These are phyloP conservation scores for Scomber colias DNA, from an alignment of 2,113 vertebrate species.

Conservation along the genomic window DNA sequence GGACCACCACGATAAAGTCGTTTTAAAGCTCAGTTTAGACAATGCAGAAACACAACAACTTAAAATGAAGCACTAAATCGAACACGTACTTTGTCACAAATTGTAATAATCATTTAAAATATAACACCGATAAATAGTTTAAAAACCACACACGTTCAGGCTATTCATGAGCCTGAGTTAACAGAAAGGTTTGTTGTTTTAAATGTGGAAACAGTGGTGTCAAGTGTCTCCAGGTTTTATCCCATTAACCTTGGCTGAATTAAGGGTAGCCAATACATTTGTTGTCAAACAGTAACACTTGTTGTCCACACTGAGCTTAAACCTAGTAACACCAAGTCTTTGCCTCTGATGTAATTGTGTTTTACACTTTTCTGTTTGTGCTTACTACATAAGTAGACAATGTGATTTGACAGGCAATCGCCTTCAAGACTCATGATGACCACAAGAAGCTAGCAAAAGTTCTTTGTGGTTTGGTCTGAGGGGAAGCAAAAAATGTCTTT, in stretches of 20 bases:
- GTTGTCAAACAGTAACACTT: background rate
- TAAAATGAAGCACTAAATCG: too few relatives aligned
- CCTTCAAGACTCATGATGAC: conserved; percentile 4
- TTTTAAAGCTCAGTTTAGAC: too few relatives aligned
- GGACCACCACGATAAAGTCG: too few relatives aligned
- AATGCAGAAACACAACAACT: too few relatives aligned
- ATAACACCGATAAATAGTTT: too few relatives aligned
- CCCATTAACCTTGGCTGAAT: background rate
- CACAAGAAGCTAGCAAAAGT: background rate
- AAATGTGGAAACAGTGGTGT: too few relatives aligned
- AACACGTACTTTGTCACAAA: too few relatives aligned
- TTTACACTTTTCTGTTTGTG: background rate
- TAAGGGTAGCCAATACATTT: background rate
- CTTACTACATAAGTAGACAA: background rate
- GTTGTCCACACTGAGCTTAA: background rate
- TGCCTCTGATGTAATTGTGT: background rate
- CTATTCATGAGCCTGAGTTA: too few relatives aligned
- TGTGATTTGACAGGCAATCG: background rate
- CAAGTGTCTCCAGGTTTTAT: background rate
- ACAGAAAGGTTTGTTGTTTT: too few relatives aligned
- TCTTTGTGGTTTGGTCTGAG: conserved; percentile 3
- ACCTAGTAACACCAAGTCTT: fast-evolving
- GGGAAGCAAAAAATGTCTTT: background rate
- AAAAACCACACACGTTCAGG: too few relatives aligned
- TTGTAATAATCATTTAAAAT: too few relatives aligned